Percentiles rank a stretch among this genome's conserved stretches.
Evolutionary conservation across 2,888 invertebrate genomes (phyloP).

Genomic region (Drosophila anceps): DNA sequence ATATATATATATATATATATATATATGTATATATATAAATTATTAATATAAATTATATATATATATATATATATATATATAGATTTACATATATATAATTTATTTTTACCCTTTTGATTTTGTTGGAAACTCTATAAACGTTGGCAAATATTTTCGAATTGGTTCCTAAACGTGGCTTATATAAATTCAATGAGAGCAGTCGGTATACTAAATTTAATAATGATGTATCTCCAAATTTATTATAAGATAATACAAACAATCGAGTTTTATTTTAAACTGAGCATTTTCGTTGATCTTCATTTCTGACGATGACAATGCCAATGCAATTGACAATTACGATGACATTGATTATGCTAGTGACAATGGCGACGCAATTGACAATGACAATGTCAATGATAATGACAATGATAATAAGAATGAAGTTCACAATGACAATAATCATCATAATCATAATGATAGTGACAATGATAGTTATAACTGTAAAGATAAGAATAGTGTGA

Average conservation of each 20-base stretch:
- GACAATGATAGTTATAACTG: not conserved
- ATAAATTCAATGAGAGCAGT: constrained; percentile 9
- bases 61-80: not conserved
- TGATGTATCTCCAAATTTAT: constrained; percentile 13
- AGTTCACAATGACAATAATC: too few species aligned
- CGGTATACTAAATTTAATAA: constrained; percentile 4
- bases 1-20: not conserved
- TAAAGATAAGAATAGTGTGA: too few species aligned
- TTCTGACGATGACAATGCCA: not conserved
- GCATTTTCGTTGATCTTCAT: not conserved
- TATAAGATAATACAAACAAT: not conserved
- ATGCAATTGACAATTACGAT: not conserved
- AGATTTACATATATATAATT: not conserved
- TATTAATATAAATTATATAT: too few species aligned
- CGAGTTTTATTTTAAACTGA: not conserved
- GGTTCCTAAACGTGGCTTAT: not conserved
- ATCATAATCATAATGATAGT: not conserved
- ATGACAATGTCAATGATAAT: too few species aligned
- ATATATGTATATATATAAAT: too few species aligned
- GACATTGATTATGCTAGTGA: not conserved
- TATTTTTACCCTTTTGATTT: not conserved
- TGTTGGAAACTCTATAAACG: constrained; percentile 1
- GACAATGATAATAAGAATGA: too few species aligned
- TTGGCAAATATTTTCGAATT: constrained; percentile 8
- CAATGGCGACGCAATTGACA: too few species aligned